A percentile compares a stretch with the other conserved stretches of the same genome.
Conservation (phyloP, 2,797 vertebrate species). For the Rallus crepitans region DNA sequence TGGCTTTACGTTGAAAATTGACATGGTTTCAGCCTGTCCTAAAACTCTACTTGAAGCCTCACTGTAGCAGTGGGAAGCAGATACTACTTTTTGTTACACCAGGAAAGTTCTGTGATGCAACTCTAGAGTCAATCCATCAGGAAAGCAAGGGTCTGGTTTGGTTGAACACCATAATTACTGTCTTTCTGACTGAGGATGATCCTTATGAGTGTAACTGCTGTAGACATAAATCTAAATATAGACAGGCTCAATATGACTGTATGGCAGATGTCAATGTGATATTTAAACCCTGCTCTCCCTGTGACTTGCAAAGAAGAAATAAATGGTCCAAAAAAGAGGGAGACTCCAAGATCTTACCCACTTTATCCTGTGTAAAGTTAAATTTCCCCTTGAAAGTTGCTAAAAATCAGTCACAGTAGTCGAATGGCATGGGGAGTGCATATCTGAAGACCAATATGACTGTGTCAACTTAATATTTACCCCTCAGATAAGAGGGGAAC, state of each 20-base stretch:
- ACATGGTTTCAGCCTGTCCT: neutral
- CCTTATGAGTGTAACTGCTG: neutral
- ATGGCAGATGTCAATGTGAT: neutral
- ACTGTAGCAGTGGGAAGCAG: neutral
- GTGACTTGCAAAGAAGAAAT: neutral
- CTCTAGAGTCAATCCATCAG: neutral
- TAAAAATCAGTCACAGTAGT: neutral
- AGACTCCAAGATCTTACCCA: neutral
- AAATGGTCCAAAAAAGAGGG: neutral
- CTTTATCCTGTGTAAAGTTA: neutral
- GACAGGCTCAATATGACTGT: neutral
- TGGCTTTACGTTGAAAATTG: neutral
- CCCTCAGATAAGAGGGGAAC: neutral
- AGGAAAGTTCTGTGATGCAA: neutral
- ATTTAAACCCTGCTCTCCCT: conserved; percentile 16
- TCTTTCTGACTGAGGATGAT: neutral
- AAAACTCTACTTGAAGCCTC: neutral
- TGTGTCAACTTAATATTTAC: neutral
- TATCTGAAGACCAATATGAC: neutral
- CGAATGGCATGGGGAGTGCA: neutral
- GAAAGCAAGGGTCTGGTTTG: neutral
- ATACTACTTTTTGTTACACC: neutral
- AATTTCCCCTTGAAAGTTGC: neutral
- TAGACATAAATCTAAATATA: conserved; percentile 30
- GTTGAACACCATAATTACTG: neutral